These are phyloP conservation scores for Oikopleura dioica DNA, from an alignment of 23 tunicate species.

Conservation along the genomic window DNA sequence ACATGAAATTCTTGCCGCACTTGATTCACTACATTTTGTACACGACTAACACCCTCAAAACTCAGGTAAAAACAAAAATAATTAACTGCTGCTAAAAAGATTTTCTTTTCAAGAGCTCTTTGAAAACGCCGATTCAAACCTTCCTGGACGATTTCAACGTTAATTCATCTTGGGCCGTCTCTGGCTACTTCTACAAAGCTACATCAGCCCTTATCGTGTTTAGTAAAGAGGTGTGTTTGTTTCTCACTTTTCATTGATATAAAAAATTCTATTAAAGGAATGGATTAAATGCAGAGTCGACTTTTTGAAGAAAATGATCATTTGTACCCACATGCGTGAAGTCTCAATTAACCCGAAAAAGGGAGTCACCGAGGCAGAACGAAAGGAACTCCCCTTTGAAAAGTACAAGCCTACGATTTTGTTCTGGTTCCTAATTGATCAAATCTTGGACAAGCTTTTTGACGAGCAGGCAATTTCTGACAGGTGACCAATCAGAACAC, in stretches of 20 bases:
- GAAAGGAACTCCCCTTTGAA: constrained; percentile 19
- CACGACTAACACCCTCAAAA: constrained; percentile 25
- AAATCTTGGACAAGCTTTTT: constrained; percentile 25
- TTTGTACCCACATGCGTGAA: constrained; percentile 26
- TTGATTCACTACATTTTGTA: constrained; percentile 52
- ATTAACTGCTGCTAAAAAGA: too few species aligned
- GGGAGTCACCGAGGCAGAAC: constrained; percentile 19
- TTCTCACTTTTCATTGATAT: too few species aligned
- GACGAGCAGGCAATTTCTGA: background rate
- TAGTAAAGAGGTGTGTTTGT: too few species aligned
- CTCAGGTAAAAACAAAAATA: background rate
- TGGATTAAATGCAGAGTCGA: background rate
- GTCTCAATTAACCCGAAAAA: constrained; percentile 16
- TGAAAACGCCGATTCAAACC: background rate
- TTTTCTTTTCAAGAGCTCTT: too few species aligned
- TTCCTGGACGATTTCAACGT: background rate
- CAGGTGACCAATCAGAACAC: too few species aligned
- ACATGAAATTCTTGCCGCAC: constrained; percentile 70
- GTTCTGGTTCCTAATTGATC: constrained; percentile 58
- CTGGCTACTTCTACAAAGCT: background rate
- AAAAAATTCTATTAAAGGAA: background rate
- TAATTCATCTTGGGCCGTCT: background rate
- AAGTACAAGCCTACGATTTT: constrained; percentile 46
- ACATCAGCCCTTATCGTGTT: background rate
- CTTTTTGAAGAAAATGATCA: background rate